Conservation (phyloP, 2,113 vertebrate species). For the Lophotis ruficrista region DNA sequence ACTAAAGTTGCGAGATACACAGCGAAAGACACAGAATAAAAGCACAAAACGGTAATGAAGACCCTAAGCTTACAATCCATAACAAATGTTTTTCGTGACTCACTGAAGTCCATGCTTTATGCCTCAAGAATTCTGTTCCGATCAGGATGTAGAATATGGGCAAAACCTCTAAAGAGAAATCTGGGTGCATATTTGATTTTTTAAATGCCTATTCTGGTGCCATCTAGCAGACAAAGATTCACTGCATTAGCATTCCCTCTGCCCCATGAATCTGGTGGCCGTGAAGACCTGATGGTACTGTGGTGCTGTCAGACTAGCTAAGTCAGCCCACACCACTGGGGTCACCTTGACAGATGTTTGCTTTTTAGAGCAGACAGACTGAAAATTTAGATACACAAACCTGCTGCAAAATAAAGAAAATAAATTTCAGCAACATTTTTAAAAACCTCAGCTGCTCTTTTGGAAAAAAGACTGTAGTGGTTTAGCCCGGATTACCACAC, state of each 20-base stretch:
- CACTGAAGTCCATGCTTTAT: not conserved
- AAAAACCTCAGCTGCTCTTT: not conserved
- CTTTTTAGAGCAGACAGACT: not conserved
- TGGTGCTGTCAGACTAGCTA: not conserved
- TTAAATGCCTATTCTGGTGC: not conserved
- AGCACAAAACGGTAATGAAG: not conserved
- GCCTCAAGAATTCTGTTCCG: not conserved
- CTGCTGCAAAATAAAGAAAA: not conserved
- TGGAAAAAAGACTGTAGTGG: too few species aligned
- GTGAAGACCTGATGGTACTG: not conserved
- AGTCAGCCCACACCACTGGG: accelerated
- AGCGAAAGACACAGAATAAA: not conserved
- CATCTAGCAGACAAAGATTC: not conserved
- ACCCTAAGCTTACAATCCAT: not conserved
- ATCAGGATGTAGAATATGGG: not conserved
- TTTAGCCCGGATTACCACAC: too few species aligned
- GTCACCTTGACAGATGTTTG: not conserved
- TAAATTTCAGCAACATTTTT: not conserved
- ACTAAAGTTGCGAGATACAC: not conserved
- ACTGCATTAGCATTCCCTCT: not conserved
- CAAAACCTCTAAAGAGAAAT: not conserved
- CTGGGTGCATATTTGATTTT: not conserved
- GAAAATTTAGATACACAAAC: not conserved
- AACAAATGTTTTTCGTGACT: not conserved
- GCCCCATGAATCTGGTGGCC: not conserved